These are phyloP conservation scores for Morpho achilles DNA, from an alignment of 2,888 invertebrate species.

Conservation along the genomic window DNA sequence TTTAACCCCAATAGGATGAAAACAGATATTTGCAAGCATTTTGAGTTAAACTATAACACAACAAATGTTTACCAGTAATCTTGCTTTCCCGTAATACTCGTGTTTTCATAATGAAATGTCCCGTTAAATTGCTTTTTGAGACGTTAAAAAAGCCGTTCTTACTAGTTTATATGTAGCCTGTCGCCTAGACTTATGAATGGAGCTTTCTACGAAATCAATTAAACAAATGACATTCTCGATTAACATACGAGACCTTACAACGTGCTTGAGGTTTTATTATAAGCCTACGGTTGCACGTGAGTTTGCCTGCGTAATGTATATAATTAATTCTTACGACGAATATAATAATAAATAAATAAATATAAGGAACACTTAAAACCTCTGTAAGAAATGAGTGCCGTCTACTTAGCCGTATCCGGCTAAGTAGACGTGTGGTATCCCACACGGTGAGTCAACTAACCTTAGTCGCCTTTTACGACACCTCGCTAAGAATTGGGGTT, in stretches of 20 bases:
- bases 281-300: background rate
- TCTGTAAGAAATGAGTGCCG: no score
- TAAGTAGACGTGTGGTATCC: no score
- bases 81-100: background rate
- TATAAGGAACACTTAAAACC: no score
- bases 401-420: no score
- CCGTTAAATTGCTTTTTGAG: constrained; percentile 34
- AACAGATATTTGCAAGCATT: constrained; percentile 44
- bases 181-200: constrained; percentile 27
- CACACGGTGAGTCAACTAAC: no score
- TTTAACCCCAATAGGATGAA: constrained; percentile 62
- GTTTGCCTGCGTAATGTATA: no score
- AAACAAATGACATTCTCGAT: constrained; percentile 26
- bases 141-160: constrained; percentile 10
- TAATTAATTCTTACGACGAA: no score
- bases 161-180: constrained; percentile 16
- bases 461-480: no score
- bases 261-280: constrained; percentile 23
- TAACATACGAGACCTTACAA: constrained; percentile 23
- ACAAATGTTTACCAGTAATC: background rate
- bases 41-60: constrained; percentile 36
- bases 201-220: constrained; percentile 29
- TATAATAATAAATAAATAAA: no score
- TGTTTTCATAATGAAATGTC: constrained; percentile 32
- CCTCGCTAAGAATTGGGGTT: no score